Base-by-base conservation (phyloP, 2,888 invertebrate genomes). In the Drymonia ruficornis region DNA sequence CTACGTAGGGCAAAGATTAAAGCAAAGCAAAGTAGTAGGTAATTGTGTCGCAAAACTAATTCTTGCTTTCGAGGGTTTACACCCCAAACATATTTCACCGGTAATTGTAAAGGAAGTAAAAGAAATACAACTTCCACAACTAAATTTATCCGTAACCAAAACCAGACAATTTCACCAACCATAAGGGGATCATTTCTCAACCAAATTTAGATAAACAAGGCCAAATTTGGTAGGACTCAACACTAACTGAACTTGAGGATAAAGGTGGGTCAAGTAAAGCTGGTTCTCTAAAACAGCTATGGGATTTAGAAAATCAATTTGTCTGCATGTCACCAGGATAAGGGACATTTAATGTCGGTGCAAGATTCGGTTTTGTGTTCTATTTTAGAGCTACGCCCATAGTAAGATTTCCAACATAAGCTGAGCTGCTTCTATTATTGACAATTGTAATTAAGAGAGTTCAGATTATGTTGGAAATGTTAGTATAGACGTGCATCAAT, bases 291-390 rank as follows among this genome's bases (percentile, higher is more conserved):
- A 49, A 64, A 60, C 65, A 55, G 59, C 61, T 56, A 67, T 70
- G 72, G 72, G 77, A 81, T 83, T 83, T 78, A 81, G 86, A 83
- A 84, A 82, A 80, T 77, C 77, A 84, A 90, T 91, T 87, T 86
- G 87, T 90, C 83, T 77, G 78, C 80, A 84, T 87, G 89, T 90
- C 90, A 87, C 76, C 86, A 70, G 72, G 78, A 74, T 80, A 76
- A 76, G 77, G 78, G 74, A 82, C 77, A 81, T 82, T 80, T 80
- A 76, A 76, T 74, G 76, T 62, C 66, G 71, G 66, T 65, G 65
- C 56, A 65, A 65, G 70, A 67, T 68, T 72, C 63, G 65, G 67
- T 67, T 63, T 65, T 51, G 59, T 46, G 65, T 76, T 72, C 75
- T 69, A 70, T 78, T 77, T n/a, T n/a, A n/a, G n/a, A n/a, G n/a